Base-by-base conservation (phyloP, 2,113 vertebrate species). In the Lagopus leucura region DNA sequence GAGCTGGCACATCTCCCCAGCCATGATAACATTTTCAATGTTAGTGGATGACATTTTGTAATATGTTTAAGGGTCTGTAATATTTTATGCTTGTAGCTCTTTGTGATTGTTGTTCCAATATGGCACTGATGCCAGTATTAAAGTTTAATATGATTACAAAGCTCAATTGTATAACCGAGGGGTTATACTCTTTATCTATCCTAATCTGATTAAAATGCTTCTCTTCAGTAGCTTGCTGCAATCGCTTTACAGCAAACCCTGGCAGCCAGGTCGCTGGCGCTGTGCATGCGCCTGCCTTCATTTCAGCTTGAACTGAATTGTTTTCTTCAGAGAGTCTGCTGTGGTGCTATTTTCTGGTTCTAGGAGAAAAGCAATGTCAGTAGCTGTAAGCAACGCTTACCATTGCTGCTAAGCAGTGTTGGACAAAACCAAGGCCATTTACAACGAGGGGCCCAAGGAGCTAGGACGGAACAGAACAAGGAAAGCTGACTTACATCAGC, bases 121-220 rank as follows among this genome's bases (percentile, higher is more conserved):
- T 73, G 94, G 94, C 86, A 93, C 43, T 79, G 89, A 93, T 93
- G 92, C 58, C 0, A 3, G 94, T 85, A 96, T 94, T 96, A 96
- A 93, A 95, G 84, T 89, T 88, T 96, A 96, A 96, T 96, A 82
- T 92, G 95, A 96, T 96, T 95, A 94, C 90, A 95, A 95, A 94
- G 89, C 94, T 95, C 94, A 96, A 94, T 78, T 95, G 95, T 96
- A 92, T 95, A 95, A 96, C 94, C 61, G 86, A 30, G 38, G 90
- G 95, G 93, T 95, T 96, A 94, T 92, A 83, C 91, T 60, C 93
- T 96, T 96, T 93, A 94, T 96, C 94, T 96, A 57, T 86, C 82
- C 89, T 94, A 95, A 96, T 96, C 96, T 96, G 95, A 96, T 96
- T 97, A 96, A 96, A 96, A 92, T 85, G 94, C 78, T 93, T 92